Percentiles rank a stretch among this genome's conserved stretches.
Conservation (phyloP, 1,140 invertebrate species). For the Drosophila orosa region DNA sequence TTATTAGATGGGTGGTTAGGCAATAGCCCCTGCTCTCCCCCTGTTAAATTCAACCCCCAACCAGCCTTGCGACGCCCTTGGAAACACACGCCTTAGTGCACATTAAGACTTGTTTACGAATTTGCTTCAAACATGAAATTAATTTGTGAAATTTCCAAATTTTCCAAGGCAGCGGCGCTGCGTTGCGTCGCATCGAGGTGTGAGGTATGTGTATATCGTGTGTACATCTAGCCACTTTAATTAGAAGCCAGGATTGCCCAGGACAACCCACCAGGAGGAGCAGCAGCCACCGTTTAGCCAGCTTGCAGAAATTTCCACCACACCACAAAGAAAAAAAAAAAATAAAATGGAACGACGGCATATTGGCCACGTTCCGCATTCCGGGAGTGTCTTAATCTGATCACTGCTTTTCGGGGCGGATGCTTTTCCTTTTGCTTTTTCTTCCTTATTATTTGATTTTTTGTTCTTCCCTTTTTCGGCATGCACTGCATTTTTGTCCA, state of each 20-base stretch:
- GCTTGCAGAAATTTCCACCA: conserved; percentile 42
- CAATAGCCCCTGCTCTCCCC: not conserved
- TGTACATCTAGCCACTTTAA: conserved; percentile 61
- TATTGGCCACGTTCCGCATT: conserved; percentile 53
- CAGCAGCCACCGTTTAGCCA: conserved; percentile 22
- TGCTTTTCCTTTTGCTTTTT: not conserved
- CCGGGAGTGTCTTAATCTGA: conserved; percentile 47
- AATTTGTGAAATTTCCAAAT: conserved; percentile 78
- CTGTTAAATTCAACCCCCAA: not conserved
- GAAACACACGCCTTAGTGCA: conserved; percentile 75
- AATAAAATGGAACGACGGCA: conserved; percentile 6
- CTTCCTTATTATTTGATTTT: conserved; percentile 1
- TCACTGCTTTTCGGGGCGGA: not conserved
- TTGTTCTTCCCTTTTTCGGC: conserved; percentile 22
- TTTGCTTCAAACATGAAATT: conserved; percentile 80
- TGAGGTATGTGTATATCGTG: conserved; percentile 1
- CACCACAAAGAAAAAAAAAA: not conserved
- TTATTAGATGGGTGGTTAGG: conserved; percentile 63
- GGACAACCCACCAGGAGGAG: conserved; percentile 24
- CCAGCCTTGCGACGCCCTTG: conserved; percentile 8
- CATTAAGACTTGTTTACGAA: conserved; percentile 81
- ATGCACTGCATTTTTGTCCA: conserved; percentile 55
- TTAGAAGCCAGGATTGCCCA: conserved; percentile 46
- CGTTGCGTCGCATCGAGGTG: not conserved
- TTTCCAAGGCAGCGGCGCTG: conserved; percentile 16